Evolutionary conservation across 2,888 invertebrate species (phyloP), one percentile per base, ranked within the genome.

Genomic region (Drymonia ruficornis): DNA sequence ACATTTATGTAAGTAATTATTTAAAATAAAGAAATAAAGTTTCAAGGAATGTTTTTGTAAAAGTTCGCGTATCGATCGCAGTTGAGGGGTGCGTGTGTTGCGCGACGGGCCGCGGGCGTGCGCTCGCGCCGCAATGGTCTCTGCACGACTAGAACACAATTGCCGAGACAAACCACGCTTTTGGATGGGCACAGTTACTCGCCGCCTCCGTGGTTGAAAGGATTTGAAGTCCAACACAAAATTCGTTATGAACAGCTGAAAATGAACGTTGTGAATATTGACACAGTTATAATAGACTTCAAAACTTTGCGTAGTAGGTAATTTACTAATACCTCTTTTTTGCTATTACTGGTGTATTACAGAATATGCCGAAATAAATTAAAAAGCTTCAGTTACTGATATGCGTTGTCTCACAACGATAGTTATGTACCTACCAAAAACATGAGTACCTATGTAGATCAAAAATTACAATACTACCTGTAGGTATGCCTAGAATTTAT

Each of bases 141-240:
- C 67, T 61, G 67, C 65, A 55, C 72, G 73, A 80, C 81, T 81
- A 76, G 47, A 56, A 60, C 64, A 64, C 61, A 59, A 57, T 59
- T 57, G 64, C 47, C 36, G 64, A 60, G 54, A 67, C 71, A 63
- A 63, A 66, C 56, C 56, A 56, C 61, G 69, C 74, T 76, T 80
- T 78, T 75, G 72, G 68, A 67, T 72, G 65, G 59, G 57, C 73
- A 77, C 77, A 74, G 78, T 76, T 76, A 78, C 61, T 61, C 59
- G 63, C 59, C 64, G 68, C 57, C 68, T 62, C 67, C 61, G 70
- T 69, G 68, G 69, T 74, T 67, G 62, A 64, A 77, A 77, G 69
- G 74, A 74, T 74, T 74, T 70, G 59, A 65, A 72, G 61, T 61
- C 63, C 64, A 63, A 55, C 54, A 53, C 44, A 49, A 46, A 47